phyloP scores from a whole-genome alignment of 2,797 vertebrate species.

The Crocidura indochinensis region DNA sequence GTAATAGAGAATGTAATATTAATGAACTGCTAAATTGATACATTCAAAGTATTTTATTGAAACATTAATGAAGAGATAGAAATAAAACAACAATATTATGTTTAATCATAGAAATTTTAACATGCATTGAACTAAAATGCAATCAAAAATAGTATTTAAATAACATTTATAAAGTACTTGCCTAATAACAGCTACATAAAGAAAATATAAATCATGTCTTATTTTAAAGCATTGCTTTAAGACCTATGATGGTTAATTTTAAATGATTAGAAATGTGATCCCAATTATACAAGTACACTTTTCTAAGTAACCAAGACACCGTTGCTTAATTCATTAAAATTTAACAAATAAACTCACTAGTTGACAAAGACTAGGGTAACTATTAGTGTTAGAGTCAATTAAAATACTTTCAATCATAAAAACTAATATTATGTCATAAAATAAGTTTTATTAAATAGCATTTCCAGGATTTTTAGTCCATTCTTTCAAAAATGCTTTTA shows the following conservation, averaged over 20 bases:
- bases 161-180: neutral
- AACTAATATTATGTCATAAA: conserved; percentile 76
- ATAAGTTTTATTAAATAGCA: conserved; percentile 74
- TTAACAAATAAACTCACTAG: conserved; percentile 90
- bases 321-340: conserved; percentile 92
- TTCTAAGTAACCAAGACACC: conserved; percentile 92
- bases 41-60: neutral
- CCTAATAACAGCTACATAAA: conserved; percentile 62
- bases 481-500: neutral
- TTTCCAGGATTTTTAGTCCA: conserved; percentile 45
- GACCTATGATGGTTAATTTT: conserved; percentile 93
- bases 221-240: conserved; percentile 81
- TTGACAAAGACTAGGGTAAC: conserved; percentile 85
- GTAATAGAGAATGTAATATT: neutral
- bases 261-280: conserved; percentile 95
- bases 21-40: conserved; percentile 36
- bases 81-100: conserved; percentile 7
- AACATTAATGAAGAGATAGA: neutral
- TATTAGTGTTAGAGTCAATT: conserved; percentile 76
- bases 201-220: conserved; percentile 80
- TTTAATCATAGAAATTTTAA: conserved; percentile 31
- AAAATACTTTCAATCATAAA: conserved; percentile 77
- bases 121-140: neutral
- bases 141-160: conserved; percentile 21
- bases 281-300: conserved; percentile 89